Evolutionary conservation across 2,113 vertebrate genomes (phyloP).

Genomic region (Antechinus flavipes): DNA sequence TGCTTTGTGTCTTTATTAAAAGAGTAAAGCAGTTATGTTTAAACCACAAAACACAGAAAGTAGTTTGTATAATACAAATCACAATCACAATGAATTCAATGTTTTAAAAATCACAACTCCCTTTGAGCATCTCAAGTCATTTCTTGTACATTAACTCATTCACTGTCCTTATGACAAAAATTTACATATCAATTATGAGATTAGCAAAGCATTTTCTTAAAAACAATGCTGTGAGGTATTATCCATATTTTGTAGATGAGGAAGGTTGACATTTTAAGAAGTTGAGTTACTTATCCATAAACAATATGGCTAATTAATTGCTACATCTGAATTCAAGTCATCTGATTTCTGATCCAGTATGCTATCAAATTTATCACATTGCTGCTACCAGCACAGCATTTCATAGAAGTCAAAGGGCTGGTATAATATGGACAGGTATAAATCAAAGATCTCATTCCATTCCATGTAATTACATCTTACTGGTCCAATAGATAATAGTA

Average conservation of each 20-base stretch:
- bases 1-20: conserved; percentile 11
- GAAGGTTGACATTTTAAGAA: neutral
- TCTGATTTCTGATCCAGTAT: neutral
- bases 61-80: neutral
- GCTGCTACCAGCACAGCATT: neutral
- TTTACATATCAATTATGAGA: neutral
- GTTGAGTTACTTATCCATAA: neutral
- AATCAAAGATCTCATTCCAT: neutral
- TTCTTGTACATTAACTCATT: neutral
- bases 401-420: neutral
- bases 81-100: neutral
- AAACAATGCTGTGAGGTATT: neutral
- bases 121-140: neutral
- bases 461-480: neutral
- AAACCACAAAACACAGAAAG: neutral
- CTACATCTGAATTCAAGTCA: neutral
- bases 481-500: neutral
- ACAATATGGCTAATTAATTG: neutral
- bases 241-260: neutral
- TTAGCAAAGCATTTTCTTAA: neutral
- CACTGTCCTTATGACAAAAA: neutral
- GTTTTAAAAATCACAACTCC: conserved; percentile 8
- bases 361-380: neutral
- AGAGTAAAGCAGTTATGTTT: conserved; percentile 46
- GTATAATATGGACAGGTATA: neutral